A percentile compares a stretch with the other conserved stretches of the same genome.
phyloP scores from a whole-genome alignment of 2,888 invertebrate species.

The Argyresthia albistria region DNA sequence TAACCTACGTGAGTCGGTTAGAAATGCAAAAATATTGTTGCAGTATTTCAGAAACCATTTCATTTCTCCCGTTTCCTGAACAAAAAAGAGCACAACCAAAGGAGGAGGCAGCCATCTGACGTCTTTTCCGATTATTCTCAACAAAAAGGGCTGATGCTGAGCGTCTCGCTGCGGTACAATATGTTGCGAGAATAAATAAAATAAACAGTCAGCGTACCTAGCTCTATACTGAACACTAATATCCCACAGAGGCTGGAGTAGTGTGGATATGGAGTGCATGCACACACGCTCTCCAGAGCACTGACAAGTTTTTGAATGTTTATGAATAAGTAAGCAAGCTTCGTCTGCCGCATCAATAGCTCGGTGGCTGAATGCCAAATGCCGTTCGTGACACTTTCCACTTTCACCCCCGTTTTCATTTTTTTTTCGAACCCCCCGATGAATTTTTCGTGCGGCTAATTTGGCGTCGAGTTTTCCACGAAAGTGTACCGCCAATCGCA shows the following conservation, averaged over 20 bases:
- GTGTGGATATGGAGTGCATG: too few species aligned
- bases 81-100: background rate
- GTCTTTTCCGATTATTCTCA: constrained; percentile 19
- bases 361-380: constrained; percentile 60
- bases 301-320: constrained; percentile 63
- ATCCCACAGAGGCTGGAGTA: too few species aligned
- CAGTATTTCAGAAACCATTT: background rate
- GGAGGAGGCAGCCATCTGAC: constrained; percentile 11
- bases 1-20: too few species aligned
- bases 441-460: constrained; percentile 38
- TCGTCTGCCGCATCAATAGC: constrained; percentile 67
- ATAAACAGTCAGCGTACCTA: constrained; percentile 27
- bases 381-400: constrained; percentile 62
- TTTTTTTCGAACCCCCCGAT: constrained; percentile 7
- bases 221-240: background rate
- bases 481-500: background rate
- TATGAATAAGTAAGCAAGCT: constrained; percentile 62
- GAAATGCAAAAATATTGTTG: background rate
- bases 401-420: constrained; percentile 48
- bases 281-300: constrained; percentile 17
- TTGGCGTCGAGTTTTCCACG: constrained; percentile 14
- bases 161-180: constrained; percentile 17
- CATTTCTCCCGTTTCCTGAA: background rate
- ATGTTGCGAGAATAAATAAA: constrained; percentile 16
- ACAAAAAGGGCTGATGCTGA: constrained; percentile 18